Base-by-base conservation (phyloP, 2,888 invertebrate species). In the Trachelus tabidus region DNA sequence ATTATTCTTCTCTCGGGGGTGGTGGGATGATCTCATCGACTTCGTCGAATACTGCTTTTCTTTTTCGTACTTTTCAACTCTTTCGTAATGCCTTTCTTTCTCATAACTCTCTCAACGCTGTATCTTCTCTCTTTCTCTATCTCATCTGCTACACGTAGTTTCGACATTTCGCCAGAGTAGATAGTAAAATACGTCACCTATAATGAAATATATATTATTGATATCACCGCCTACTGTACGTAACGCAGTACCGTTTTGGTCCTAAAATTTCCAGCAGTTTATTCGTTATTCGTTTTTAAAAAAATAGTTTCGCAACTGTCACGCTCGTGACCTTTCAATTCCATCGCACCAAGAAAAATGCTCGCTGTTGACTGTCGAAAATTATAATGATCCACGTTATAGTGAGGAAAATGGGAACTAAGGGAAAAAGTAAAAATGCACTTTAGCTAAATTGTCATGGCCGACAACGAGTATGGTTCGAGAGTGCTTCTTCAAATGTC, bases 21-120 rank as follows among this genome's bases (percentile, higher is more conserved):
- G 1, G 2, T 9, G 56, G 23, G 9, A 23, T 23, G 23, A 56
- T 87, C 86, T 88, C 85, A 76, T 76, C 81, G 76, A 69, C 73
- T 77, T 81, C 77, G 76, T 75, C 68, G 68, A 74, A 15, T 81
- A 74, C 77, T 79, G 30, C 77, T 75, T 78, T 77, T 76, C 31
- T 73, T 75, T 68, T 34, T 73, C n/a, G 76, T 75, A 35, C 23
- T 34, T 34, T 68, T 75, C 37, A 56, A 2, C 23, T 9, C 23
- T 56, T 56, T 56, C 23, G 56, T 56, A 56, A 56, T 23, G 9
- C 2, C 40, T 23, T 56, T 71, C 30, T 71, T 11, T 71, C 11
- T 33, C 33, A 15, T 23, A 15, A 34, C 35, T 73, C 30, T 40
- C 12, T 12, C 34, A 15, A 11, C 74, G 73, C 15, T 71, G 74